A percentile compares a stretch with the other conserved stretches of the same genome.
These are phyloP conservation scores for Vireo altiloquus DNA, from an alignment of 2,113 vertebrate species.

Conservation along the genomic window DNA sequence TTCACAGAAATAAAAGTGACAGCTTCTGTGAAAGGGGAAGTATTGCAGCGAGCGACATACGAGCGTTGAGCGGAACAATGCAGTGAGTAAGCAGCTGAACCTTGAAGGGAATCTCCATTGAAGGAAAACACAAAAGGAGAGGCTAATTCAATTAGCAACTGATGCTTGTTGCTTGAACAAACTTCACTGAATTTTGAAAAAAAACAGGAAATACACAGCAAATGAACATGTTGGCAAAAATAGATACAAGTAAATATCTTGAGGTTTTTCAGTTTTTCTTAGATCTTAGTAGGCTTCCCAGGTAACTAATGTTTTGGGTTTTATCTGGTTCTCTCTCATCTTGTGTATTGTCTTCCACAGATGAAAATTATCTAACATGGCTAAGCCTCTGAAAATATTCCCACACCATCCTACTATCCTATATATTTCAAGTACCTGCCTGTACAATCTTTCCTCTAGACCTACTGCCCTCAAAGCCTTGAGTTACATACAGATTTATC, in stretches of 20 bases:
- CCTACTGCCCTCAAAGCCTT: background rate
- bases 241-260: background rate
- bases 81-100: slow-evolving; percentile 45
- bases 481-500: background rate
- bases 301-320: background rate
- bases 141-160: slow-evolving; percentile 70
- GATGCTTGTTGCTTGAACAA: slow-evolving; percentile 62
- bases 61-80: slow-evolving; percentile 55
- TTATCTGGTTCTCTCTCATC: background rate
- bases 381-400: background rate
- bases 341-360: background rate
- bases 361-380: background rate
- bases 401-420: background rate
- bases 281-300: background rate
- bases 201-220: background rate
- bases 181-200: slow-evolving; percentile 24
- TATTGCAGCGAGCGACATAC: background rate
- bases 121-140: slow-evolving; percentile 61
- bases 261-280: background rate
- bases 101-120: slow-evolving; percentile 62
- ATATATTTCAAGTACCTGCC: background rate
- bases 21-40: slow-evolving; percentile 39
- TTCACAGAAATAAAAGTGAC: slow-evolving; percentile 64
- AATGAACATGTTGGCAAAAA: background rate
- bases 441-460: background rate